Percentiles rank a stretch among this genome's conserved stretches.
Evolutionary conservation across 2,888 invertebrate genomes (phyloP).

Genomic region (Cephus spinipes): DNA sequence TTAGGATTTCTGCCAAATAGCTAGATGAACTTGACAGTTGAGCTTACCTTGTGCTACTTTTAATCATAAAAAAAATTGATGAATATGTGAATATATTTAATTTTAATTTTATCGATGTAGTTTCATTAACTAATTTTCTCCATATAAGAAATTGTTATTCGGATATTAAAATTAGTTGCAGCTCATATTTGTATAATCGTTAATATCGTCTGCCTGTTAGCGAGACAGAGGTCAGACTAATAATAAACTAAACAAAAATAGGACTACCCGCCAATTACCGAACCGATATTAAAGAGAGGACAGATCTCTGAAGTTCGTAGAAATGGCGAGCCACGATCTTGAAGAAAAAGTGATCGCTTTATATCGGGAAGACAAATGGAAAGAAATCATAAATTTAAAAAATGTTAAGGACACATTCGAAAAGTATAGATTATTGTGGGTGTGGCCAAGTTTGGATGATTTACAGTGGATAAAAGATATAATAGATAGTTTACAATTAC

Average conservation of each 20-base stretch:
- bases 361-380: slow-evolving; percentile 55
- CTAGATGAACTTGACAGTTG: neutral
- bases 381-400: slow-evolving; percentile 65
- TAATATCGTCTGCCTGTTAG: neutral
- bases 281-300: neutral
- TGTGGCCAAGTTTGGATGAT: slow-evolving; percentile 77
- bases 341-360: slow-evolving; percentile 44
- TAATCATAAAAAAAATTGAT: neutral
- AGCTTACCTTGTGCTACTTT: neutral
- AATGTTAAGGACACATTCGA: slow-evolving; percentile 59
- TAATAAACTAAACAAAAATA: slow-evolving; percentile 4
- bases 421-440: slow-evolving; percentile 76
- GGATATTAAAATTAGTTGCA: neutral
- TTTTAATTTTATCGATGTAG: neutral
- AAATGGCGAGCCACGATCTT: slow-evolving; percentile 31
- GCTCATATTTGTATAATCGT: neutral
- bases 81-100: neutral
- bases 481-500: slow-evolving; percentile 66
- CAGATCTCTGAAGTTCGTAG: neutral
- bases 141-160: neutral
- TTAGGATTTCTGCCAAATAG: neutral
- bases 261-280: neutral
- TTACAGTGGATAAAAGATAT: slow-evolving; percentile 71
- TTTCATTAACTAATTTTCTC: neutral
- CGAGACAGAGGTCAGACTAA: neutral